Base-by-base conservation (phyloP, 2,113 vertebrate species). In the Megaceryle torquata region DNA sequence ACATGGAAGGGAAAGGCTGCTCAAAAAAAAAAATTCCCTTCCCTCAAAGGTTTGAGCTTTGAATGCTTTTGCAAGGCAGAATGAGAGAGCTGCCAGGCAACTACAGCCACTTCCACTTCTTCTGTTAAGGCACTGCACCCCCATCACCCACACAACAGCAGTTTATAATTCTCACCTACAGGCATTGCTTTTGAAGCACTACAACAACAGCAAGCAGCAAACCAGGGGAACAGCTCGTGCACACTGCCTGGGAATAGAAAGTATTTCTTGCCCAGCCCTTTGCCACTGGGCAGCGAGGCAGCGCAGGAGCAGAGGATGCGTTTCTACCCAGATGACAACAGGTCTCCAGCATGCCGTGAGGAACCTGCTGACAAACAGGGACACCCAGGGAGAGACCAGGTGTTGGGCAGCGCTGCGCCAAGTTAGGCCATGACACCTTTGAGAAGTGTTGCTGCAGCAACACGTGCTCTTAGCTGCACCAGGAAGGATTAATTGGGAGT, bases 291-390 rank as follows among this genome's bases (percentile, higher is more conserved):
- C 11, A 1, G 33, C 1, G 12, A 59, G 68, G 53, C 53, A 64
- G 79, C 13, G 37, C 51, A 15, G 72, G 18, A 82, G 77, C 54
- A 15, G 41, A 22, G 71, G 46, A 25, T 6, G n/a, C 1, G 9
- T 16, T 50, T 43, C 17, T 10, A 31, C 20, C 41, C 25, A 5
- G 67, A 14, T 65, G 57, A 68, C 43, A 39, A 13, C 20, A 25
- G 0, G 0, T 37, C 71, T 33, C 17, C 51, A 25, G 7, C 54
- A 22, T 0, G 2, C 37, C 0, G 6, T 8, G 61, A 65, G 9
- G 46, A 41, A 21, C 11, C 50, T 28, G 46, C 70, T 43, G 71
- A 82, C 0, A 0, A 82, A 53, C 41, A 59, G n/a, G 70, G 68
- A 93, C 76, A 56, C 29, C 50, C 46, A 15, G 80, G 77, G 67